Base-by-base conservation (phyloP, 2,113 vertebrate genomes). In the Symphodus melops region DNA sequence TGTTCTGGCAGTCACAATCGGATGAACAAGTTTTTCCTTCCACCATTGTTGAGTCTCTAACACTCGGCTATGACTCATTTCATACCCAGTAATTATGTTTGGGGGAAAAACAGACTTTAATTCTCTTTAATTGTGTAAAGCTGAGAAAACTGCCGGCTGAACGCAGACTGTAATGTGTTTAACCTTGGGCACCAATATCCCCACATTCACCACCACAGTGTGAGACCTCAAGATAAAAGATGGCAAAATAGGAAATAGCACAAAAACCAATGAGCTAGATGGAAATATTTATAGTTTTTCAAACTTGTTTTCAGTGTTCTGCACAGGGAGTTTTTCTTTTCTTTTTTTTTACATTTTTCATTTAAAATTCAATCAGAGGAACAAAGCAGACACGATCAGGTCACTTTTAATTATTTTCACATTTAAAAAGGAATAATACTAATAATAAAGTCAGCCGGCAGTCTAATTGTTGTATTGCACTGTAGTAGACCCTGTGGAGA, bases 21-120 rank as follows among this genome's bases (percentile, higher is more conserved):
- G 82, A 90, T 90, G 81, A 91, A 84, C 89, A 89, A 86, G 84
- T 91, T 92, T 88, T 86, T 86, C 84, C 81, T 86, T 14, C 80
- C 49, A 16, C 84, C 77, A 83, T 88, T 87, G 86, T 87, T 69
- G 73, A 84, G 82, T 80, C 65, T 88, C 57, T 72, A 81, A 84
- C 36, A 68, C 79, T 79, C 59, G 11, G 20, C 77, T 59, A 62
- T 90, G 90, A 92, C 84, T 94, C 88, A 89, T 86, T 88, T 83
- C 77, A 82, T 77, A 86, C 72, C 49, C 84, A 83, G 79, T 86
- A 90, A 91, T 93, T 90, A 89, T 88, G 84, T 79, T 75, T 73
- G 59, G 77, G 68, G 19, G 36, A 80, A 81, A 87, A 90, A 82
- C 79, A 88, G 57, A 86, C 77, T 92, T 89, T 80, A 86, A 90